phyloP scores from a whole-genome alignment of 2,888 invertebrate genomes.

The Octonoba sinensis region DNA sequence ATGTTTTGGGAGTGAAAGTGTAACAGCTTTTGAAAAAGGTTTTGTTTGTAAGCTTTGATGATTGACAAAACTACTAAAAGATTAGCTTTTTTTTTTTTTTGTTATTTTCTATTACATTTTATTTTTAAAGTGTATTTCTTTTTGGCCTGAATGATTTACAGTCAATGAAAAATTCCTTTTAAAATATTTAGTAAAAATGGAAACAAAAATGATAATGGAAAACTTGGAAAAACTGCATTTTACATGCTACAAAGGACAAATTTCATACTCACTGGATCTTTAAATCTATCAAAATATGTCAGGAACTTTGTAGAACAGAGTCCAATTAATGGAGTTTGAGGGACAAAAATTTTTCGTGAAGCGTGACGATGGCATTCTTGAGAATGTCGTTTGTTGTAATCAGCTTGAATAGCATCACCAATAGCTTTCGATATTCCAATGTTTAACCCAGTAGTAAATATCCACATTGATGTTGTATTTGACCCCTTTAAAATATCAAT shows the following conservation, averaged over 20 bases:
- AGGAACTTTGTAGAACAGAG: slow-evolving; percentile 66
- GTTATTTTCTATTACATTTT: no score
- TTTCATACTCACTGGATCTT: slow-evolving; percentile 46
- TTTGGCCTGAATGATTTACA: no score
- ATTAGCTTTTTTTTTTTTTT: no score
- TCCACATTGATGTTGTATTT: slow-evolving; percentile 70
- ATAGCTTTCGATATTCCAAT: slow-evolving; percentile 69
- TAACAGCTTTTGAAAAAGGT: no score
- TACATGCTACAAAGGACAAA: neutral
- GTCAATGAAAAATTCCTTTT: no score
- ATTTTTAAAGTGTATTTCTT: no score
- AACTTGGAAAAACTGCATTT: neutral
- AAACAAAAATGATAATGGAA: neutral
- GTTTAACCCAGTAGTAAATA: slow-evolving; percentile 70
- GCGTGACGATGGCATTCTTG: slow-evolving; percentile 65
- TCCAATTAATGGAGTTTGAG: slow-evolving; percentile 68
- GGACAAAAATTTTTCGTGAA: slow-evolving; percentile 38
- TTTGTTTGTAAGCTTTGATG: no score
- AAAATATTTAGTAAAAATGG: neutral
- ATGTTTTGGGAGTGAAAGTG: no score
- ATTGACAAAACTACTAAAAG: no score
- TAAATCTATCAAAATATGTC: slow-evolving; percentile 63
- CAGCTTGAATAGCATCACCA: slow-evolving; percentile 70
- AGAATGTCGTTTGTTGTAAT: slow-evolving; percentile 67
- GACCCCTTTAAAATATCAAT: slow-evolving; percentile 67